A percentile compares a stretch with the other conserved stretches of the same genome.
phyloP scores from a whole-genome alignment of 2,113 vertebrate genomes.

The Syngnathus typhle region DNA sequence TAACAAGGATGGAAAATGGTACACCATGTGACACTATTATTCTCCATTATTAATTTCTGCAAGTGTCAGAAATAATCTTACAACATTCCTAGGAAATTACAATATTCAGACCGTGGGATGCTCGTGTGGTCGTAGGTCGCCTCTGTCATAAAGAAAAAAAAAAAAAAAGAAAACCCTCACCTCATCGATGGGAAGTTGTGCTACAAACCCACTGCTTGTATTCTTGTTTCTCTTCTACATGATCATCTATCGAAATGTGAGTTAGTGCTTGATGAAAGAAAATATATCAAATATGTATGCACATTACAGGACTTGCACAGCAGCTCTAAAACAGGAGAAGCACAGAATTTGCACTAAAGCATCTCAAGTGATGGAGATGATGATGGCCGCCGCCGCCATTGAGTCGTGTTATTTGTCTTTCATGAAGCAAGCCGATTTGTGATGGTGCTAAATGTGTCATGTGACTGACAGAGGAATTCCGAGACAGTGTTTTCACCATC shows the following conservation, averaged over 20 bases:
- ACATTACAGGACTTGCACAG: slow-evolving; percentile 27
- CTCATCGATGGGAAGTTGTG: background rate
- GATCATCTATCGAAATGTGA: background rate
- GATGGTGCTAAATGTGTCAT: slow-evolving; percentile 37
- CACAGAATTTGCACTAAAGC: slow-evolving; percentile 57
- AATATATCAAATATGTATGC: slow-evolving; percentile 7
- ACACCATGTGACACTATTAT: too few species aligned
- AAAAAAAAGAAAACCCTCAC: background rate
- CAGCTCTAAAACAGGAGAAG: slow-evolving; percentile 32
- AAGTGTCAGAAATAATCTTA: too few species aligned
- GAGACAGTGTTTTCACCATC: slow-evolving; percentile 3
- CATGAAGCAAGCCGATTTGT: slow-evolving; percentile 28
- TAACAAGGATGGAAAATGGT: too few species aligned
- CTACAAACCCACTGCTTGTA: background rate
- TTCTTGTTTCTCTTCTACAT: background rate
- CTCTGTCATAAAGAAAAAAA: too few species aligned
- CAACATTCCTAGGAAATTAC: too few species aligned
- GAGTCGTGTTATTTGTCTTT: background rate
- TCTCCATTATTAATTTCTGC: too few species aligned
- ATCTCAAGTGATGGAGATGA: slow-evolving; percentile 39
- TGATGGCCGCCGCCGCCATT: slow-evolving; percentile 20
- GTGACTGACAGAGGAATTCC: slow-evolving; percentile 19
- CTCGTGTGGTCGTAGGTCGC: too few species aligned
- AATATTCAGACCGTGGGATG: too few species aligned
- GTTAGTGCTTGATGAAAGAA: background rate